A percentile compares a stretch with the other conserved stretches of the same genome.
Evolutionary conservation across 2,797 vertebrate genomes (phyloP).

Genomic region (Lophotriccus pileatus): DNA sequence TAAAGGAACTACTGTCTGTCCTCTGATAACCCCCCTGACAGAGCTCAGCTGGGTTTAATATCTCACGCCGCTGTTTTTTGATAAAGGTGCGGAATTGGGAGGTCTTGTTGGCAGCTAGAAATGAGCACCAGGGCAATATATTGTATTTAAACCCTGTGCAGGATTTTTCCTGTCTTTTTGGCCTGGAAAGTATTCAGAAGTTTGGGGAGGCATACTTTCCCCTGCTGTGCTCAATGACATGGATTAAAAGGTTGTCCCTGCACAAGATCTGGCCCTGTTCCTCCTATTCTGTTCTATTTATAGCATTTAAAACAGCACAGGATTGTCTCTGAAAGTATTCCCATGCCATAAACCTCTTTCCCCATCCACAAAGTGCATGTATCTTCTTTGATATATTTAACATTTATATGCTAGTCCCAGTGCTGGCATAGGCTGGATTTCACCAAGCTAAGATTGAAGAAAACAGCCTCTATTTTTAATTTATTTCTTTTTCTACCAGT

Average conservation of each 20-base stretch:
- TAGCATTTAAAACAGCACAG: background rate
- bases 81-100: background rate
- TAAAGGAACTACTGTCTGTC: conserved; percentile 73
- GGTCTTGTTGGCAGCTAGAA: background rate
- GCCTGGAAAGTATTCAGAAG: background rate
- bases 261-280: background rate
- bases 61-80: conserved; percentile 14
- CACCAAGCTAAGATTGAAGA: background rate
- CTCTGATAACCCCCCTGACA: conserved; percentile 69
- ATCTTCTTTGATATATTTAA: background rate
- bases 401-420: background rate
- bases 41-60: conserved; percentile 43
- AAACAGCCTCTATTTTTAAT: background rate
- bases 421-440: background rate
- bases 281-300: rapidly evolving
- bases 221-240: rapidly evolving
- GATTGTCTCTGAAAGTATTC: background rate
- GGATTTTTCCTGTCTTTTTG: background rate
- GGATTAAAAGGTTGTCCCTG: background rate
- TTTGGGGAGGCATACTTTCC: background rate
- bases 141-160: rapidly evolving
- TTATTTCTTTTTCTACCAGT: background rate
- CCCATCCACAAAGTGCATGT: rapidly evolving
- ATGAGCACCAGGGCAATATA: background rate
- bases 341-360: background rate